Evolutionary conservation across 1,140 invertebrate species (phyloP).

Genomic region (Armadillidium nasatum): DNA sequence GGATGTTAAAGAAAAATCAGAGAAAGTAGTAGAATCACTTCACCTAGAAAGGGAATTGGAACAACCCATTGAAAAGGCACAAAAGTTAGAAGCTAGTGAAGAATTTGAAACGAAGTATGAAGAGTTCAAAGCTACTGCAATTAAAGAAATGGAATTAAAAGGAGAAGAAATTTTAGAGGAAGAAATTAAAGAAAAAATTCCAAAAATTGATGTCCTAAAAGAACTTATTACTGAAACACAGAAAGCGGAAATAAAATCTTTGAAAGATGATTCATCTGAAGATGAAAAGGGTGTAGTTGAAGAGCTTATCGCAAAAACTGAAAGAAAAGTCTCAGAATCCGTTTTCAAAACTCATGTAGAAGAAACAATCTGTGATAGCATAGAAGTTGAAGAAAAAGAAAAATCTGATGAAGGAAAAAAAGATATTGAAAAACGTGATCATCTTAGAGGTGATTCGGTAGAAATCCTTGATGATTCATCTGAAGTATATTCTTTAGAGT

Average conservation of each 20-base stretch:
- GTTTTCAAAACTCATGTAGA: neutral
- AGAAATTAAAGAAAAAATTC: neutral
- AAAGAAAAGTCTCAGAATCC: slow-evolving; percentile 7
- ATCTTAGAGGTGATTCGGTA: neutral
- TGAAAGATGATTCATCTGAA: neutral
- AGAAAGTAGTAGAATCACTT: slow-evolving; percentile 8
- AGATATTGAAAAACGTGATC: neutral
- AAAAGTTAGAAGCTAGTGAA: slow-evolving; percentile 28
- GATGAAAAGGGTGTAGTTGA: slow-evolving; percentile 12
- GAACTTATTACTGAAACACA: slow-evolving; percentile 17
- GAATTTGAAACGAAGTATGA: slow-evolving; percentile 37
- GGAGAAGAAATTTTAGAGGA: slow-evolving; percentile 27
- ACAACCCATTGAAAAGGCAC: slow-evolving; percentile 30
- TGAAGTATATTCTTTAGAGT: neutral
- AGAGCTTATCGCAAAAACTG: slow-evolving; percentile 8
- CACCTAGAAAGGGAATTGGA: slow-evolving; percentile 20
- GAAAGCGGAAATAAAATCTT: slow-evolving; percentile 11
- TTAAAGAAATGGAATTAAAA: slow-evolving; percentile 25
- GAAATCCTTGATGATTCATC: neutral
- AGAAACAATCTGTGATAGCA: neutral
- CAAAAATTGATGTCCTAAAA: neutral
- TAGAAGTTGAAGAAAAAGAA: neutral
- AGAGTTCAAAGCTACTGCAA: slow-evolving; percentile 30
- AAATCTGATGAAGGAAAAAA: neutral
- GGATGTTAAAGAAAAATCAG: slow-evolving; percentile 25